Conservation (phyloP, 2,888 invertebrate species). For the Polydrusus pterygomalis region DNA sequence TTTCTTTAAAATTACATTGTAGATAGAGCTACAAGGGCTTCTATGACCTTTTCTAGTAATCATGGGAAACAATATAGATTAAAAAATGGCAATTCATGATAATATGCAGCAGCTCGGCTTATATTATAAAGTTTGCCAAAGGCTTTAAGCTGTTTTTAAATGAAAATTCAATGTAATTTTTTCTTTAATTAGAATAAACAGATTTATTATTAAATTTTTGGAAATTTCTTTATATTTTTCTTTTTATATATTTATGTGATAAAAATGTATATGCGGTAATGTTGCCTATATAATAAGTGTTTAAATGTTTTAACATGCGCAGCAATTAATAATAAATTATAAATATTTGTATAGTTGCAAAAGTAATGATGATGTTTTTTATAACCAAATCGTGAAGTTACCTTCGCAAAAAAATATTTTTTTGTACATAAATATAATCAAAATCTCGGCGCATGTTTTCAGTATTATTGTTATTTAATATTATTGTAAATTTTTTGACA, state of each 20-base stretch:
- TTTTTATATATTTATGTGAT: conserved; percentile 5
- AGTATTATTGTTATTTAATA: conserved; percentile 55
- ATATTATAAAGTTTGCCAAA: no score
- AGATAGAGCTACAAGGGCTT: no score
- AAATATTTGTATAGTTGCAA: background rate
- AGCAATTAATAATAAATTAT: background rate
- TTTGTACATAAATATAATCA: conserved; percentile 17
- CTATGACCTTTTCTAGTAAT: no score
- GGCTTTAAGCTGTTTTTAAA: no score
- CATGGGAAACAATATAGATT: no score
- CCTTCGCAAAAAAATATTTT: background rate
- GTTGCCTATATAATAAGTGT: conserved; percentile 35
- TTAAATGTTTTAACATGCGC: conserved; percentile 38
- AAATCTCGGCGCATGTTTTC: conserved; percentile 47
- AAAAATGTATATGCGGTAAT: conserved; percentile 26
- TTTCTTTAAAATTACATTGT: no score
- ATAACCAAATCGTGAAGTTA: background rate
- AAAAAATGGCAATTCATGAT: no score
- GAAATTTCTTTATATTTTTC: background rate
- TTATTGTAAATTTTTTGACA: conserved; percentile 52
- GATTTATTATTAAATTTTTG: no score
- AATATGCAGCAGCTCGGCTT: no score
- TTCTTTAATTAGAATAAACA: no score
- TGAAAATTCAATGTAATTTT: no score
- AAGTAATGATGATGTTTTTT: background rate